Base-by-base conservation (phyloP, 2,888 invertebrate genomes). In the Hypena proboscidalis region DNA sequence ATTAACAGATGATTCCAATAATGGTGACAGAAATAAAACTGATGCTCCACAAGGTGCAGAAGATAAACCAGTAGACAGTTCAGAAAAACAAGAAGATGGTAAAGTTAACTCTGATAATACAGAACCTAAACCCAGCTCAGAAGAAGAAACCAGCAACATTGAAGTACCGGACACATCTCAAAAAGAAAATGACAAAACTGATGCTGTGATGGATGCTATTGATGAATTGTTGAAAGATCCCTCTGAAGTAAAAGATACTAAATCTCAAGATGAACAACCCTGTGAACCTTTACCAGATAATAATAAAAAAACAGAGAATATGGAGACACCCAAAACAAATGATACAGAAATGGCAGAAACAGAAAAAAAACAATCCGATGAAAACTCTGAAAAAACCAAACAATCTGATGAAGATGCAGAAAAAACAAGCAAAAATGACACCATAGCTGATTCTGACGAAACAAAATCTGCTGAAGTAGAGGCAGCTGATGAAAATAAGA, bases 121-220 rank as follows among this genome's bases (percentile, higher is more conserved):
- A 0, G 22, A 3, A 4, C n/a, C n/a, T n/a, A n/a, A n/a, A n/a
- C n/a, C n/a, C n/a, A n/a, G 10, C 1, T 19, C 11, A 1, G 17
- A 50, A 50, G 15, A n/a, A 7, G 22, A 19, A 29, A 10, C 20
- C 7, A 13, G 15, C 23, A 35, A 38, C n/a, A 19, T 41, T 29
- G 30, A 56, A 27, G 45, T 46, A 10, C 22, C 51, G 26, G 52
- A 64, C 29, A 42, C 34, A 0, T 44, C 54, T 9, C 43, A 59
- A 33, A 20, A 35, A 20, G 30, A 40, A 8, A 10, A 32, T 17
- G 51, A 49, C 22, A 62, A 57, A 21, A 34, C 50, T 6, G 56
- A 58, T 44, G 46, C 48, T 9, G 56, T 50, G 8, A 41, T 56
- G 48, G 54, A 56, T 42, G 60, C 50, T 13, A 54, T 55, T 27